Base-by-base conservation (phyloP, 2,888 invertebrate genomes). In the Magallana nippona region DNA sequence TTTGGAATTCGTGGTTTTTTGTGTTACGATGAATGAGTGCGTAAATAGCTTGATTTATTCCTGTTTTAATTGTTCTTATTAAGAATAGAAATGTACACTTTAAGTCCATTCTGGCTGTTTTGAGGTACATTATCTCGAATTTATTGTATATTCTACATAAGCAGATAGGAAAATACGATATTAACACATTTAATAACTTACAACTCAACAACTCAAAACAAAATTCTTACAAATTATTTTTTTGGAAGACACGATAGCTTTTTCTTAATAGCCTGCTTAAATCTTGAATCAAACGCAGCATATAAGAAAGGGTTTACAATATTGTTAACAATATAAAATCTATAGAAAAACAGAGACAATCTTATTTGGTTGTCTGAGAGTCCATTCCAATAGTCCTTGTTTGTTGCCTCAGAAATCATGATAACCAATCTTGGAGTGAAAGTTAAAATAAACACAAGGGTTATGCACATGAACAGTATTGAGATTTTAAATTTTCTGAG, bases 311-410 rank as follows among this genome's bases (percentile, higher is more conserved):
- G 83, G 19, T 83, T 83, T 0, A 77, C 60, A 10, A 83, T 58
- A 44, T 83, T 79, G 55, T 83, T 83, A 1, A 83, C 44, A 32
- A 83, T 79, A 55, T 83, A 83, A 63, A 83, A 80, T n/a, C 83
- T 79, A 22, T 83, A 83, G 55, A 83, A 71, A 71, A 83, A 83
- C 5, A 80, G 71, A 15, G 55, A 60, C 1, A 77, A 2, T 71
- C 80, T 62, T n/a, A 83, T 80, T 27, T 80, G 19, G 15, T 56
- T 56, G 71, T 80, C 32, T 1, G 83, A 55, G 13, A 83, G 44
- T 17, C 11, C 71, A 19, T 22, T 32, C 83, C 83, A 83, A 22
- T 80, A 83, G 17, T 80, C 83, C 17, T 32, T 71, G 19, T 83
- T 57, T 10, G 63, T n/a, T 17, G 80, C 63, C 44, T 83, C 83